Evolutionary conservation across 2,888 invertebrate genomes (phyloP), one percentile per base, ranked within the genome.

Genomic region (Cheilosia variabilis): DNA sequence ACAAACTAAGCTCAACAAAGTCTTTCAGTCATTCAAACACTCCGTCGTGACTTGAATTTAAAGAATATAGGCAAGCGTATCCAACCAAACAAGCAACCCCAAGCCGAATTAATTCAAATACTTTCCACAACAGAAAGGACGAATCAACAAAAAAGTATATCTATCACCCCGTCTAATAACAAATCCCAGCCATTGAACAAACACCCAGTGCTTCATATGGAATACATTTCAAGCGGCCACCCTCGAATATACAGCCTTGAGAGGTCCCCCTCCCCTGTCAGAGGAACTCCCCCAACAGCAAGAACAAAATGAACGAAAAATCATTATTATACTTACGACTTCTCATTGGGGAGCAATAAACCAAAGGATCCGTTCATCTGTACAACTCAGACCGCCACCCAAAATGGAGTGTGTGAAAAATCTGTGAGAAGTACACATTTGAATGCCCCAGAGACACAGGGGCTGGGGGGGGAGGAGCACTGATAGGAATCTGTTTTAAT

Each of bases 21-120:
- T 43, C 78, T 34, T 53, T 43, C 17, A 43, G 55, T 75, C 45
- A 43, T 31, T 37, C 68, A 60, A 75, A 69, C 63, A 81, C 69
- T 37, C 47, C 37, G 52, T 47, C 77, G 82, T 82, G 82, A 77
- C 82, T 31, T 13, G 77, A 76, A 77, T 82, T 53, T 22, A 15
- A 75, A 37, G 27, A 22, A 69, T 19, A 45, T 7, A 1, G 62
- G 15, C 62, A 15, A 37, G 2, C 22, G 22, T 66, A 60, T 72
- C 77, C 68, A 66, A 83, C 78, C 77, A 78, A 71, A 71, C 45
- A 31, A 45, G 41, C 45, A 47, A 9, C 45, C 24, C 41, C 41
- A 15, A 50, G 31, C 3, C 34, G n/a, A 37, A 47, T 52, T 41
- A 52, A 62, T 45, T 58, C 13, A 69, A 63, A 41, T 75, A 22